Percentiles rank a stretch among this genome's conserved stretches.
These are phyloP conservation scores for Ophthalmolycus amberensis DNA, from an alignment of 2,113 vertebrate genomes.

Conservation along the genomic window DNA sequence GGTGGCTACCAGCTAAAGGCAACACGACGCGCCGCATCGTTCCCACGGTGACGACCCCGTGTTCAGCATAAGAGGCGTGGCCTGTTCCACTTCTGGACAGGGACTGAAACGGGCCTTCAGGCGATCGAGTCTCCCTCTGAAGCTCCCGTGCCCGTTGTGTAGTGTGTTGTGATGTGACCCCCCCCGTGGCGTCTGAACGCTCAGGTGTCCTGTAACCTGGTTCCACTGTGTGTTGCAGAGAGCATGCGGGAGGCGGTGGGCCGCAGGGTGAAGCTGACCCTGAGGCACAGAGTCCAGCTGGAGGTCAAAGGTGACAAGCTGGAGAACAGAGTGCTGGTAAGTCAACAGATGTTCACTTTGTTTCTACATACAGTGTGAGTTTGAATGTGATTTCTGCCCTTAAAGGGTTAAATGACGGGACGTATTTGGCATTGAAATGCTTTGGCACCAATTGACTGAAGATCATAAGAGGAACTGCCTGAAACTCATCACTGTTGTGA, in stretches of 20 bases:
- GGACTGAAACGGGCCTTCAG: background rate
- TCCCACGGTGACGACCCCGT: background rate
- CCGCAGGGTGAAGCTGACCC: slow-evolving; percentile 88
- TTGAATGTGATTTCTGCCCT: background rate
- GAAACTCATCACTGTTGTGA: too few species aligned
- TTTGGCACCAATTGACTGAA: too few species aligned
- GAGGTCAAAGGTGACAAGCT: slow-evolving; percentile 94
- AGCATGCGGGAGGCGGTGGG: slow-evolving; percentile 92
- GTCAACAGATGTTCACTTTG: slow-evolving; percentile 34
- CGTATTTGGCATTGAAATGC: background rate
- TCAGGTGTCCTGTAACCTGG: background rate
- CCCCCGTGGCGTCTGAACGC: background rate
- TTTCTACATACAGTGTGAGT: background rate
- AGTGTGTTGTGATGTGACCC: background rate
- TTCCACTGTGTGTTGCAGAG: slow-evolving; percentile 63
- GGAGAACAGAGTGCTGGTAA: slow-evolving; percentile 93
- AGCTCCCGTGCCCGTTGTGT: background rate
- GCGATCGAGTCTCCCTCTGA: background rate
- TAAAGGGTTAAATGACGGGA: background rate
- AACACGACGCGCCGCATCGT: background rate
- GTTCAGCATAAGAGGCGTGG: background rate
- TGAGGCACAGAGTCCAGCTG: slow-evolving; percentile 91
- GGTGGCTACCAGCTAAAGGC: background rate
- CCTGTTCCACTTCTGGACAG: background rate
- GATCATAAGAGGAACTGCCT: too few species aligned